These are phyloP conservation scores for Cyprinodon tularosa DNA, from an alignment of 2,113 vertebrate genomes.

Conservation along the genomic window DNA sequence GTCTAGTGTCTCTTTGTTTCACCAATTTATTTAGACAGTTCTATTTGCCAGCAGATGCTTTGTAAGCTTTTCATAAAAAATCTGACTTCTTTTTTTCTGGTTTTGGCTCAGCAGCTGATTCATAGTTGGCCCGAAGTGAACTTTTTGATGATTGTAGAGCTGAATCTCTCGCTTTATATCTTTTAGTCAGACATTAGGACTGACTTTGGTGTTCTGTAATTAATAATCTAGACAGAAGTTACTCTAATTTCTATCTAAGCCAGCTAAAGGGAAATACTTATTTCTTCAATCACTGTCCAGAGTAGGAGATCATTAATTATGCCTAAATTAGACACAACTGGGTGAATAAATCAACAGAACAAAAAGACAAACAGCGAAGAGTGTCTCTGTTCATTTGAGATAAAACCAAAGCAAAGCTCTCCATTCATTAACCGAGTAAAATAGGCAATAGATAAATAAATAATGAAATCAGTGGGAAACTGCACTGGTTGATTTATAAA, in stretches of 20 bases:
- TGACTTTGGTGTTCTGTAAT: not conserved
- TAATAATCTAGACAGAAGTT: not conserved
- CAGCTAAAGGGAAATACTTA: not conserved
- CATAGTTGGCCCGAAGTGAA: too few relatives aligned
- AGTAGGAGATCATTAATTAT: not conserved
- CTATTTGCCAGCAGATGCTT: constrained; percentile 24
- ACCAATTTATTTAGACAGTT: constrained; percentile 1
- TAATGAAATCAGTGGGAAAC: not conserved
- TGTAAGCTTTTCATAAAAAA: constrained; percentile 1
- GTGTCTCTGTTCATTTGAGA: not conserved
- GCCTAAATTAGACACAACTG: not conserved
- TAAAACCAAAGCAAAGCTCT: not conserved
- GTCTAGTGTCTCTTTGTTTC: not conserved
- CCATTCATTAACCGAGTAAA: not conserved
- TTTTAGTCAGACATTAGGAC: not conserved
- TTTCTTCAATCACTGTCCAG: not conserved
- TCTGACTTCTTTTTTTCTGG: not conserved
- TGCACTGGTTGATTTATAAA: too few relatives aligned
- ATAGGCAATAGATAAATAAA: not conserved
- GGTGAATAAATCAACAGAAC: not conserved
- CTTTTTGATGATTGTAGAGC: not conserved
- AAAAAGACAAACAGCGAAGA: not conserved
- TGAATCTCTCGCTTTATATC: not conserved
- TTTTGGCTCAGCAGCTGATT: not conserved
- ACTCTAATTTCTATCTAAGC: not conserved